phyloP scores from a whole-genome alignment of 2,797 vertebrate genomes.

The Coendou prehensilis region DNA sequence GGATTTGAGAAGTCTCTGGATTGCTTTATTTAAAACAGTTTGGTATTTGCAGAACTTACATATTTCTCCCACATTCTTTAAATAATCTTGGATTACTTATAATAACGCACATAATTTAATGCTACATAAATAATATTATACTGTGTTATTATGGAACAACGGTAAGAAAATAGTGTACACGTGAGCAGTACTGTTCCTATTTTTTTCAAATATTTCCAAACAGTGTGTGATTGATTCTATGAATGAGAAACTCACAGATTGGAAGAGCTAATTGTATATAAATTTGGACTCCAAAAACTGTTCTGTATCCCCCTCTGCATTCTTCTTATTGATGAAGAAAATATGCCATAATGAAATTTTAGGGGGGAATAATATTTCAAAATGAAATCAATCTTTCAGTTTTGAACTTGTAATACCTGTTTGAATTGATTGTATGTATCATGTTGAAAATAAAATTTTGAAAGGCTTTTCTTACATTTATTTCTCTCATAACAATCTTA shows the following conservation, averaged over 20 bases:
- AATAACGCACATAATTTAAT: background rate
- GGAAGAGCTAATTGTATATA: background rate
- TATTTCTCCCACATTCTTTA: background rate
- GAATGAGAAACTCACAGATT: background rate
- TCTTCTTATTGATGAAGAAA: background rate
- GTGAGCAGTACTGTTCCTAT: background rate
- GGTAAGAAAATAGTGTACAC: background rate
- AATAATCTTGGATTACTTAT: background rate
- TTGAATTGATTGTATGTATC: background rate
- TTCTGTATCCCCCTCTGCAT: background rate
- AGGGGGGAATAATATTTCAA: background rate
- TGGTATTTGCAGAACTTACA: background rate
- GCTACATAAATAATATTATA: background rate
- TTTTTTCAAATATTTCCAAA: background rate
- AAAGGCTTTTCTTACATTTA: background rate
- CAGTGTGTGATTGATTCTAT: background rate
- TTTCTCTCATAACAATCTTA: background rate
- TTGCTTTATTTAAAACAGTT: background rate
- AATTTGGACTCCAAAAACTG: background rate
- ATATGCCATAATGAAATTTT: background rate
- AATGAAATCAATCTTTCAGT: background rate
- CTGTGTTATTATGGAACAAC: background rate
- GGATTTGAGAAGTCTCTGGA: background rate
- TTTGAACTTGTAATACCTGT: background rate
- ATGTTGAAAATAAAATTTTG: background rate